Conservation (phyloP, 92 coral and sea anemone species). For the Pocillopora grandis region DNA sequence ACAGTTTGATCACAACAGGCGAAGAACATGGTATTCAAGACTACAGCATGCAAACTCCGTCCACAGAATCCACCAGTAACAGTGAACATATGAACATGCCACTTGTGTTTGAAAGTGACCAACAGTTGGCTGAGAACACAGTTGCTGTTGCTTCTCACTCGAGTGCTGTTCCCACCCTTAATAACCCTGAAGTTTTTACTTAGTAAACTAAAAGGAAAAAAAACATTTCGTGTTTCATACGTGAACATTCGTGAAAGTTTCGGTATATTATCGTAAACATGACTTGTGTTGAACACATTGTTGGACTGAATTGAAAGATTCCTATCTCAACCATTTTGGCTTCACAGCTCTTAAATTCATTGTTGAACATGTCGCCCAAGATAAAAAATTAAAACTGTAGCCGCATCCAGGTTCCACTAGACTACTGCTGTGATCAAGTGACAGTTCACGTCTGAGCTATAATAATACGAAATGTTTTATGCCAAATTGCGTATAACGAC, state of each 20-base stretch:
- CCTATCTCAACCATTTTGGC: no score
- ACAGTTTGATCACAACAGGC: conserved; percentile 4
- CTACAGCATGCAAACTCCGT: background rate
- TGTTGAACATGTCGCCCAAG: no score
- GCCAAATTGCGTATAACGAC: no score
- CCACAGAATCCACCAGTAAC: background rate
- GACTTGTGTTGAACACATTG: no score
- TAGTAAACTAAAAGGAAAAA: background rate
- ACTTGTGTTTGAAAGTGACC: conserved; percentile 26
- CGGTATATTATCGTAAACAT: no score
- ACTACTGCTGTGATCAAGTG: no score
- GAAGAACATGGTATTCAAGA: conserved; percentile 17
- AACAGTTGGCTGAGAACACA: conserved; percentile 8
- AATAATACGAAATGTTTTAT: no score
- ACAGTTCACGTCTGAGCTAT: no score
- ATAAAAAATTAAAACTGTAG: no score
- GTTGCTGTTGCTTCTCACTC: conserved; percentile 5
- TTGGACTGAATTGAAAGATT: no score
- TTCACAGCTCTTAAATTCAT: no score
- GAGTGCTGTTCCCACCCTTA: conserved; percentile 8
- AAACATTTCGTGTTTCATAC: background rate
- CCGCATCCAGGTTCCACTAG: no score
- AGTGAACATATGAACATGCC: conserved; percentile 6
- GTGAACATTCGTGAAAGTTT: background rate
- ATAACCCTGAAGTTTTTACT: conserved; percentile 23